These are phyloP conservation scores for Sinocyclocheilus maitianheensis DNA, from an alignment of 2,113 vertebrate species.

Conservation along the genomic window DNA sequence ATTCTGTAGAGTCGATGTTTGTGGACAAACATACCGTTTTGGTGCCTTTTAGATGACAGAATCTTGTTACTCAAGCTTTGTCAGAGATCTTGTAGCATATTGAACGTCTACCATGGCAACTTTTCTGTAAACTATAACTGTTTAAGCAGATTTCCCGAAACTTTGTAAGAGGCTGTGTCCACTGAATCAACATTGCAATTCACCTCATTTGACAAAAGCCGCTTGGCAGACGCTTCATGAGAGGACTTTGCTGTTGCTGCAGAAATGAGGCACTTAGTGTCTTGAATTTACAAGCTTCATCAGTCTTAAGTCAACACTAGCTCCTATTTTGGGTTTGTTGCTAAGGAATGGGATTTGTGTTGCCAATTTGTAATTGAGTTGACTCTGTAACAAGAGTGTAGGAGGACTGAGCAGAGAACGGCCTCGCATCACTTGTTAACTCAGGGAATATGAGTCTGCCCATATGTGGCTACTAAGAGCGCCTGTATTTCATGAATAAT, in stretches of 20 bases:
- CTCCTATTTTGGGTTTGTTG: slow-evolving; percentile 33
- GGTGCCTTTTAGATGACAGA: background rate
- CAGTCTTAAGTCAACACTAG: slow-evolving; percentile 39
- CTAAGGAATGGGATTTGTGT: slow-evolving; percentile 27
- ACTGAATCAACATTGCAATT: slow-evolving; percentile 22
- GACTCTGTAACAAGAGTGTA: slow-evolving; percentile 32
- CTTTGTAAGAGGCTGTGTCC: slow-evolving; percentile 16
- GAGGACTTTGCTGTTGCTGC: slow-evolving; percentile 38
- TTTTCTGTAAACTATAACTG: slow-evolving; percentile 18
- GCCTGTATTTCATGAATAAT: background rate
- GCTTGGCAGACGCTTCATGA: slow-evolving; percentile 24
- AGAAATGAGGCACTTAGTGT: slow-evolving; percentile 35
- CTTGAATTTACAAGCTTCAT: slow-evolving; percentile 38
- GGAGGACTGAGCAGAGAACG: slow-evolving; percentile 2
- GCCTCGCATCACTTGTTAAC: background rate
- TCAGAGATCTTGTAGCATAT: background rate
- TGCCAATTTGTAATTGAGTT: slow-evolving; percentile 37
- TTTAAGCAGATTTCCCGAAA: slow-evolving; percentile 12
- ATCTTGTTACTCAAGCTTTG: background rate
- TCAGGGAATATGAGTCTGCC: background rate
- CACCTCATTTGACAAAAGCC: slow-evolving; percentile 23
- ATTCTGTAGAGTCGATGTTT: background rate
- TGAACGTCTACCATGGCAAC: background rate
- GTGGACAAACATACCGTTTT: background rate
- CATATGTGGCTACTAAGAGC: background rate